These are phyloP conservation scores for Brachionichthys hirsutus DNA, from an alignment of 2,113 vertebrate genomes.

Conservation along the genomic window DNA sequence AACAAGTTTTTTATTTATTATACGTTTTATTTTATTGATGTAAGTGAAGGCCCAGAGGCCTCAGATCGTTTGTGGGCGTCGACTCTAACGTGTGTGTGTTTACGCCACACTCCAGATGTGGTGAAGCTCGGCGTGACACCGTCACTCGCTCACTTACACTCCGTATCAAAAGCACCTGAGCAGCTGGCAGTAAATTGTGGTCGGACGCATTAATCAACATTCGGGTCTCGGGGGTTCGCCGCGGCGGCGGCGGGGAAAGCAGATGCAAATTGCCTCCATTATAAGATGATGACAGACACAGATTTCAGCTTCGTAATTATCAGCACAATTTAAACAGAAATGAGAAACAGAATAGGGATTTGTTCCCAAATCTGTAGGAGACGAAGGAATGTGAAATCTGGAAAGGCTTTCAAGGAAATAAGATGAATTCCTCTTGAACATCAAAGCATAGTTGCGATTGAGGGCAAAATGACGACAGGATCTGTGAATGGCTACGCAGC, in stretches of 20 bases:
- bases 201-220: conserved; percentile 68
- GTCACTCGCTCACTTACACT: conserved; percentile 2
- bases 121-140: conserved; percentile 1
- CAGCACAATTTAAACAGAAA: conserved; percentile 46
- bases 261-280: conserved; percentile 68
- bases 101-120: neutral
- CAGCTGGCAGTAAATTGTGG: conserved; percentile 64
- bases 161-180: conserved; percentile 48
- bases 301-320: conserved; percentile 58
- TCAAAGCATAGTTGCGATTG: conserved; percentile 36
- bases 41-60: too few relatives aligned
- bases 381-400: conserved; percentile 15
- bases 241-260: conserved; percentile 41
- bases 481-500: conserved; percentile 36
- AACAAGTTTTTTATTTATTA: too few relatives aligned
- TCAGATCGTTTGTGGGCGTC: too few relatives aligned
- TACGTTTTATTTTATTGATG: too few relatives aligned
- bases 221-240: conserved; percentile 59
- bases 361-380: conserved; percentile 17
- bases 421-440: conserved; percentile 14
- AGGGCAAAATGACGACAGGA: conserved; percentile 41
- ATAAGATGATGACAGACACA: conserved; percentile 47
- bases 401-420: conserved; percentile 17
- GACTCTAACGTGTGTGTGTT: too few relatives aligned
- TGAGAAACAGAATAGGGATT: conserved; percentile 31